Conservation (phyloP, 2,888 invertebrate species). For the Ptychoptera albimana region DNA sequence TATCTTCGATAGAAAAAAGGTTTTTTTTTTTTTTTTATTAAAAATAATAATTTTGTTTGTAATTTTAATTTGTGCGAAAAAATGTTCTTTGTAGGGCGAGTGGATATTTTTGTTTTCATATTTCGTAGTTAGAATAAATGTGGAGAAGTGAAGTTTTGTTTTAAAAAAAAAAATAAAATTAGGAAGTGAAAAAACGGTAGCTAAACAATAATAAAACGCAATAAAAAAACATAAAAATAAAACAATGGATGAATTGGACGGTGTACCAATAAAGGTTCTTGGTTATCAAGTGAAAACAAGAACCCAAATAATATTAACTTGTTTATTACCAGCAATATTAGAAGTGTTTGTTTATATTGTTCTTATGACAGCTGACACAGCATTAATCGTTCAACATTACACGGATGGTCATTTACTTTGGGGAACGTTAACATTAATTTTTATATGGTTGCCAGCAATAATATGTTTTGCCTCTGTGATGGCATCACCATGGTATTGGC, state of each 20-base stretch:
- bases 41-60: too few species aligned
- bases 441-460: constrained; percentile 39
- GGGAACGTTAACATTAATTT: constrained; percentile 31
- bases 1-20: too few species aligned
- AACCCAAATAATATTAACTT: constrained; percentile 26
- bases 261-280: constrained; percentile 22
- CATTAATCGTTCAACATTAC: constrained; percentile 47
- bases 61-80: too few species aligned
- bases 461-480: constrained; percentile 41
- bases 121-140: too few species aligned
- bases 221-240: too few species aligned
- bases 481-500: constrained; percentile 40
- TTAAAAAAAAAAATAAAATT: too few species aligned
- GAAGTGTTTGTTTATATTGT: constrained; percentile 47
- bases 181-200: too few species aligned
- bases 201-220: too few species aligned
- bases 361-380: constrained; percentile 49
- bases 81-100: too few species aligned
- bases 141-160: too few species aligned
- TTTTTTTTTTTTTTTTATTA: too few species aligned
- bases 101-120: too few species aligned
- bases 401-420: constrained; percentile 37
- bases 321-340: constrained; percentile 37
- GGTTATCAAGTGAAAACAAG: constrained; percentile 24
- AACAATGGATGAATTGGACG: constrained; percentile 16